Percentiles rank a stretch among this genome's conserved stretches.
These are phyloP conservation scores for Sycophila sp. DNA, from an alignment of 1,140 invertebrate genomes.

Conservation along the genomic window DNA sequence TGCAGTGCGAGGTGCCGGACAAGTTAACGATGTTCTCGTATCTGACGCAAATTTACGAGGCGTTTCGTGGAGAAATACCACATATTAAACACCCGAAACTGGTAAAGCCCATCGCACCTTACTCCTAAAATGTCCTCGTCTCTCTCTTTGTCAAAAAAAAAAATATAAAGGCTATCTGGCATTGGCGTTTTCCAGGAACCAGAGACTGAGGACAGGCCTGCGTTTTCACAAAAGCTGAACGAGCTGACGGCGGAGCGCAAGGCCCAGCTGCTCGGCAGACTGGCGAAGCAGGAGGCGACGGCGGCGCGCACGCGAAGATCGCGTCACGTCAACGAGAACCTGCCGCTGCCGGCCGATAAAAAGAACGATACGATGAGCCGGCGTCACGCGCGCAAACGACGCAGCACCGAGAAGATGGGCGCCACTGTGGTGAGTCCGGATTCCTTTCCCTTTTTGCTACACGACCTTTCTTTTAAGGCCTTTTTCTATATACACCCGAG, in stretches of 20 bases:
- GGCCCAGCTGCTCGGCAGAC: constrained; percentile 56
- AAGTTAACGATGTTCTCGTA: constrained; percentile 83
- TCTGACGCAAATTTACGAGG: constrained; percentile 87
- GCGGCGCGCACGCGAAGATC: constrained; percentile 48
- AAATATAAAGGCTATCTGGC: no score
- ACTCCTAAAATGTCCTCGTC: not conserved
- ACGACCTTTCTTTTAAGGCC: no score
- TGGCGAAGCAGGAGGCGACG: constrained; percentile 53
- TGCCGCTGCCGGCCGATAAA: constrained; percentile 52
- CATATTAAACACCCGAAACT: constrained; percentile 81
- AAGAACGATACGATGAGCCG: constrained; percentile 54
- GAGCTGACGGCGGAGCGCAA: constrained; percentile 61
- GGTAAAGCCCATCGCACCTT: constrained; percentile 62
- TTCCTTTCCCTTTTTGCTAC: no score
- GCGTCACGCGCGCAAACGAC: constrained; percentile 65
- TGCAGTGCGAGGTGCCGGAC: constrained; percentile 76
- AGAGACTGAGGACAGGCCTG: constrained; percentile 56
- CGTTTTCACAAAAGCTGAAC: constrained; percentile 57
- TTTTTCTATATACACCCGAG: no score
- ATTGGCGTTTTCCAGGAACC: constrained; percentile 59
- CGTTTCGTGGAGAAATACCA: constrained; percentile 84
- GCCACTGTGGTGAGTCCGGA: constrained; percentile 65
- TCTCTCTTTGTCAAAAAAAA: no score
- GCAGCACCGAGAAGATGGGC: constrained; percentile 68
- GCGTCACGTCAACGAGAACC: constrained; percentile 55